These are phyloP conservation scores for Leucophora obtusa DNA, from an alignment of 2,888 invertebrate genomes.

Conservation along the genomic window DNA sequence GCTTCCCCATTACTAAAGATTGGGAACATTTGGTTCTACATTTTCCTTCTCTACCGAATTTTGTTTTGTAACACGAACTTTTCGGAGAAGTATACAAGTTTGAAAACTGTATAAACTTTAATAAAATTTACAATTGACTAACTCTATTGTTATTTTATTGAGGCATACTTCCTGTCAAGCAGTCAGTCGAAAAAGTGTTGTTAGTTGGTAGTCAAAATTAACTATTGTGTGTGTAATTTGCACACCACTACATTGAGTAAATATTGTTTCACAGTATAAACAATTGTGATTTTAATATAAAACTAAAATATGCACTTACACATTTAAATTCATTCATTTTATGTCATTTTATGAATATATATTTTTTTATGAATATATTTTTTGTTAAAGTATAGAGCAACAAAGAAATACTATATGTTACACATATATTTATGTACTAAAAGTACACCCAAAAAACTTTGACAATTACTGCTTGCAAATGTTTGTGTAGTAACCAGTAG, in stretches of 20 bases:
- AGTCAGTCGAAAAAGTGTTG: neutral
- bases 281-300: conserved; percentile 52
- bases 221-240: conserved; percentile 28
- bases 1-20: neutral
- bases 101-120: conserved; percentile 44
- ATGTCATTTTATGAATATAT: neutral
- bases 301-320: conserved; percentile 15
- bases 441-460: too few relatives aligned
- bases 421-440: too few relatives aligned
- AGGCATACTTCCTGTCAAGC: conserved; percentile 52
- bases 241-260: conserved; percentile 45
- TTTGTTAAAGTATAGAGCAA: neutral
- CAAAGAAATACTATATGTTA: too few relatives aligned
- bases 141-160: conserved; percentile 52
- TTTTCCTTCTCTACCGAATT: too few relatives aligned
- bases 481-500: too few relatives aligned
- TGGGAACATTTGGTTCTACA: neutral
- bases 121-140: conserved; percentile 55
- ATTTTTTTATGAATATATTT: too few relatives aligned
- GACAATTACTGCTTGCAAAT: too few relatives aligned
- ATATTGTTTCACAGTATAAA: conserved; percentile 43
- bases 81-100: conserved; percentile 18
- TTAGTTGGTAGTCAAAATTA: conserved; percentile 20
- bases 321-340: neutral
- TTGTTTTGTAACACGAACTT: neutral